Conservation (phyloP, 1,140 invertebrate species). For the Augochlora pura region DNA sequence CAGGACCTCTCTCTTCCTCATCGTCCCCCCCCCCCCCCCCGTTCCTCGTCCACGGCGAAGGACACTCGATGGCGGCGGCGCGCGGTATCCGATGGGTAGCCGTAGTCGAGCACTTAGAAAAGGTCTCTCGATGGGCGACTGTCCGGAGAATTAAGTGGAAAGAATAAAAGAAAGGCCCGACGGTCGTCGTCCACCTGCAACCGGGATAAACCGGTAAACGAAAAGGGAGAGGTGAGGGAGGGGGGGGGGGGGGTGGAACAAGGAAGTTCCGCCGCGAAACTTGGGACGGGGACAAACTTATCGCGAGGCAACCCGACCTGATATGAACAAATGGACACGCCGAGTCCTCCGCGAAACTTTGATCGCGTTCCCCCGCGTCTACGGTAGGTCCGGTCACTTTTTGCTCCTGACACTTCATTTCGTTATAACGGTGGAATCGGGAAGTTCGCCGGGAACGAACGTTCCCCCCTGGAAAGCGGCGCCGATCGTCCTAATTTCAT, state of each 20-base stretch:
- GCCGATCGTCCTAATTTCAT: background rate
- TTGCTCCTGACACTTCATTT: slow-evolving; percentile 8
- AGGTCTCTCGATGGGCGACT: background rate
- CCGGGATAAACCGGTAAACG: slow-evolving; percentile 4
- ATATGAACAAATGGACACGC: slow-evolving; percentile 42
- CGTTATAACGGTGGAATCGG: background rate
- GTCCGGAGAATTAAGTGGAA: slow-evolving; percentile 26
- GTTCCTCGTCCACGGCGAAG: background rate
- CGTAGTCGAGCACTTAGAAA: background rate
- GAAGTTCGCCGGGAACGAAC: background rate
- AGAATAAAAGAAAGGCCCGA: background rate
- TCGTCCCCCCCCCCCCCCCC: background rate
- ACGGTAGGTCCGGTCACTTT: background rate
- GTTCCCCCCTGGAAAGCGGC: background rate
- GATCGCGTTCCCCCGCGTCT: slow-evolving; percentile 18
- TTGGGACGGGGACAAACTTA: slow-evolving; percentile 19
- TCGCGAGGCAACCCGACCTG: background rate
- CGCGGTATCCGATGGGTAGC: too few relatives aligned
- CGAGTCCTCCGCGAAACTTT: slow-evolving; percentile 9
- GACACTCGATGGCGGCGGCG: background rate
- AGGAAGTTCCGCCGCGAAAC: slow-evolving; percentile 18
- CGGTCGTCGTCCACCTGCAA: background rate
- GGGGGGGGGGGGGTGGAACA: too few relatives aligned
- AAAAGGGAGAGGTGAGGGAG: background rate
- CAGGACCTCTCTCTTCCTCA: too few relatives aligned